Conservation (phyloP, 2,113 vertebrate species). For the Rhodinocichla rosea region DNA sequence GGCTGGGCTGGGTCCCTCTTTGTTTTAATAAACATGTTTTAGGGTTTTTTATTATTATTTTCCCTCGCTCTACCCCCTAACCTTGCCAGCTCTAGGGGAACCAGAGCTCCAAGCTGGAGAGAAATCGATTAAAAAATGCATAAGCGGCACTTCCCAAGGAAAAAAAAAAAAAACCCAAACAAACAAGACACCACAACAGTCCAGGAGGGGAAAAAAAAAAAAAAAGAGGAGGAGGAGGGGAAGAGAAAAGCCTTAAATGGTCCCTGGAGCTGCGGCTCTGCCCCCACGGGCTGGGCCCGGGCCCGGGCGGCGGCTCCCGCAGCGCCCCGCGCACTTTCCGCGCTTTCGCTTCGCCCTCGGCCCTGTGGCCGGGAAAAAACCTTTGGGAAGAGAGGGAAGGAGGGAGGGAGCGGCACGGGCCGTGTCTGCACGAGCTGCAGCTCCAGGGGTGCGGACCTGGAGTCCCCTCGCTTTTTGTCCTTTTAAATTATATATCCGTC, state of each 20-base stretch:
- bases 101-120: neutral
- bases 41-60: neutral
- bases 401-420: neutral
- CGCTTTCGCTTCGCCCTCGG: neutral
- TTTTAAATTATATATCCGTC: neutral
- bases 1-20: neutral
- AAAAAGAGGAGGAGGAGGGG: neutral
- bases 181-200: neutral
- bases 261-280: neutral
- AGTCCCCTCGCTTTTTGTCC: neutral
- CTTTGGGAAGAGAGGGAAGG: neutral
- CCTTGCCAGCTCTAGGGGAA: neutral
- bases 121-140: neutral
- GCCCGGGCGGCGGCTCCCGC: neutral
- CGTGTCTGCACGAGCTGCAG: fast-evolving
- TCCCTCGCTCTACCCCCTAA: neutral
- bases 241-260: slow-evolving; percentile 51
- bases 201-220: fast-evolving
- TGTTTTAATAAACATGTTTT: slow-evolving; percentile 30
- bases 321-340: neutral
- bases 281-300: neutral
- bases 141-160: neutral
- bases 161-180: neutral
- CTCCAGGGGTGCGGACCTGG: neutral
- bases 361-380: neutral